phyloP scores from a whole-genome alignment of 1,140 invertebrate species.

The Lysiphlebus fabarum region DNA sequence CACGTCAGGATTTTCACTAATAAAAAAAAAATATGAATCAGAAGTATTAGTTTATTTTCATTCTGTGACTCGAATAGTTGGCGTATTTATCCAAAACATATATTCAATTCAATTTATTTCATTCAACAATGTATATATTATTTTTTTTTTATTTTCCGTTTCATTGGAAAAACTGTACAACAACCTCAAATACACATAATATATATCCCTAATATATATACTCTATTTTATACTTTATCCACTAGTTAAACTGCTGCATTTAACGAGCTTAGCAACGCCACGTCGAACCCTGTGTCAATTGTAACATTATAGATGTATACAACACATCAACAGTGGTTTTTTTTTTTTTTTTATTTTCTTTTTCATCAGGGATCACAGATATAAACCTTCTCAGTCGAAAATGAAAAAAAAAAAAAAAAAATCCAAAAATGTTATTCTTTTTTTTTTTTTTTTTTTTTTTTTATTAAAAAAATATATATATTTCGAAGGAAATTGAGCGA shows the following conservation, averaged over 20 bases:
- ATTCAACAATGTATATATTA: too few species aligned
- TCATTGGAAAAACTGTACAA: too few species aligned
- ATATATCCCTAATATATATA: too few species aligned
- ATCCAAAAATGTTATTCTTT: conserved; percentile 7
- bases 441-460: conserved; percentile 18
- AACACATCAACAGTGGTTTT: background rate
- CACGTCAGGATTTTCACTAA: too few species aligned
- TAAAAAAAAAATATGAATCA: too few species aligned
- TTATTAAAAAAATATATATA: conserved; percentile 29
- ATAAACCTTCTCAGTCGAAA: too few species aligned
- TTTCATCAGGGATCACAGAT: conserved; percentile 11
- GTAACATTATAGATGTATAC: conserved; percentile 1
- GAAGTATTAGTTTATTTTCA: too few species aligned
- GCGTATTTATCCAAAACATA: too few species aligned
- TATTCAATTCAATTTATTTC: too few species aligned
- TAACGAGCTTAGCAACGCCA: conserved; percentile 30
- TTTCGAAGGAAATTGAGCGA: conserved; percentile 45
- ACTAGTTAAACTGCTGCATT: conserved; percentile 22
- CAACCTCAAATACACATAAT: too few species aligned
- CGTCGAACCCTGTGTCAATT: conserved; percentile 2
- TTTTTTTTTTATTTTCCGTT: too few species aligned
- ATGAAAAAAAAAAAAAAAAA: conserved; percentile 6
- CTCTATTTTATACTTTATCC: background rate
- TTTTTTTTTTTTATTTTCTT: background rate
- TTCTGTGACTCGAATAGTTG: too few species aligned